These are phyloP conservation scores for Chrysemys picta DNA, from an alignment of 2,113 vertebrate species.

Conservation along the genomic window DNA sequence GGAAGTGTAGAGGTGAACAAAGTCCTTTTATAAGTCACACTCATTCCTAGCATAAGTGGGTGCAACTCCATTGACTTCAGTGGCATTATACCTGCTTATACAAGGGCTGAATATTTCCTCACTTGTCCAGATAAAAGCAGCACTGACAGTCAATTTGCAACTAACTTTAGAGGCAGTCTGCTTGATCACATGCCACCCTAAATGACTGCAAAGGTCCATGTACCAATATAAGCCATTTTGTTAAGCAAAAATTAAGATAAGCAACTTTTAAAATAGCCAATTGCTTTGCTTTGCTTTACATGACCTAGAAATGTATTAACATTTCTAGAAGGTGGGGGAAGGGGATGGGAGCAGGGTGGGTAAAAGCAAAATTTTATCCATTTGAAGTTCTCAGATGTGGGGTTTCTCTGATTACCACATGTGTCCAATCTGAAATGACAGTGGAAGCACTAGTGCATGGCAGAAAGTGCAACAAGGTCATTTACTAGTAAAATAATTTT, in stretches of 20 bases:
- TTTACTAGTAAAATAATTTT: fast-evolving
- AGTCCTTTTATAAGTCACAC: not conserved
- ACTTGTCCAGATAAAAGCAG: not conserved
- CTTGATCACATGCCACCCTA: not conserved
- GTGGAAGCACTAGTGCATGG: not conserved
- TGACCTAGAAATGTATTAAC: not conserved
- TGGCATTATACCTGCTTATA: not conserved
- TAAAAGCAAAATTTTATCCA: not conserved
- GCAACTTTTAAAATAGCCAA: not conserved
- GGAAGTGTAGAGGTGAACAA: not conserved
- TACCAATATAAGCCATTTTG: not conserved
- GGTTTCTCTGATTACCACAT: not conserved
- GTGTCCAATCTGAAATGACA: not conserved
- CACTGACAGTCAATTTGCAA: not conserved
- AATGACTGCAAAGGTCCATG: not conserved
- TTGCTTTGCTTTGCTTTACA: not conserved
- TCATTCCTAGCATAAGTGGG: not conserved
- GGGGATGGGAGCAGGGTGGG: not conserved
- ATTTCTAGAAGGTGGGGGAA: not conserved
- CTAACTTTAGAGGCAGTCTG: not conserved
- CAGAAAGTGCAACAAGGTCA: not conserved
- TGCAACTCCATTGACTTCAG: not conserved
- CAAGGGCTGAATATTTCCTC: not conserved
- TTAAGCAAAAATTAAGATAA: not conserved
- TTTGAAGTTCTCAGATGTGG: not conserved